phyloP scores from a whole-genome alignment of 2,113 vertebrate genomes.

The Lepidothrix coronata region DNA sequence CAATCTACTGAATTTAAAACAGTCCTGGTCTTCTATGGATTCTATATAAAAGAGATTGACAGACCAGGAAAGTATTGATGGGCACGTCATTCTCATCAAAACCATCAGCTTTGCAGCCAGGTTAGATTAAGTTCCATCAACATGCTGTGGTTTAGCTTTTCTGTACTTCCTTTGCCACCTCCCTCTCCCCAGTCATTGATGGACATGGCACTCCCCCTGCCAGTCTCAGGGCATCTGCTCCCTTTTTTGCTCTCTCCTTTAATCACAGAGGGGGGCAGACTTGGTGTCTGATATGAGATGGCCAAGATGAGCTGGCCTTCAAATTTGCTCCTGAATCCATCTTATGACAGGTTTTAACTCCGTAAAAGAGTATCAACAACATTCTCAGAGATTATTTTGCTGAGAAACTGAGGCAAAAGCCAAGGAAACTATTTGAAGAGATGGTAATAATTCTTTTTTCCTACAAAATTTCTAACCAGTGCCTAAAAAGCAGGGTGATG shows the following conservation, averaged over 20 bases:
- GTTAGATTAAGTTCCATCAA: not conserved
- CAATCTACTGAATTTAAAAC: not conserved
- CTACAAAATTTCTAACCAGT: not conserved
- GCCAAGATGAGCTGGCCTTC: not conserved
- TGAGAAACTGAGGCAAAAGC: not conserved
- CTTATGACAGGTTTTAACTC: not conserved
- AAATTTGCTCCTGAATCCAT: not conserved
- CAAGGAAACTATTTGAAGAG: not conserved
- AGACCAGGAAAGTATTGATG: not conserved
- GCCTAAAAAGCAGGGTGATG: not conserved
- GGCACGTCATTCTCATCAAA: not conserved
- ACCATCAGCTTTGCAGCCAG: not conserved
- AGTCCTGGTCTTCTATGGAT: not conserved
- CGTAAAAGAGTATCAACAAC: not conserved
- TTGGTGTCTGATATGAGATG: not conserved
- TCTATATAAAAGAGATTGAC: not conserved
- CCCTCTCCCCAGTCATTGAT: not conserved
- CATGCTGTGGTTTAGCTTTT: not conserved
- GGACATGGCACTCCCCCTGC: not conserved
- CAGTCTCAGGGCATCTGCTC: not conserved
- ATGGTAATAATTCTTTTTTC: not conserved
- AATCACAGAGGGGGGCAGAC: not conserved
- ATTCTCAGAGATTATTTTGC: not conserved
- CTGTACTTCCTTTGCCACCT: not conserved
- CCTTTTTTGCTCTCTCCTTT: not conserved